Percentiles rank a stretch among this genome's conserved stretches.
These are phyloP conservation scores for Tapirus indicus DNA, from an alignment of 2,797 vertebrate species.

Conservation along the genomic window DNA sequence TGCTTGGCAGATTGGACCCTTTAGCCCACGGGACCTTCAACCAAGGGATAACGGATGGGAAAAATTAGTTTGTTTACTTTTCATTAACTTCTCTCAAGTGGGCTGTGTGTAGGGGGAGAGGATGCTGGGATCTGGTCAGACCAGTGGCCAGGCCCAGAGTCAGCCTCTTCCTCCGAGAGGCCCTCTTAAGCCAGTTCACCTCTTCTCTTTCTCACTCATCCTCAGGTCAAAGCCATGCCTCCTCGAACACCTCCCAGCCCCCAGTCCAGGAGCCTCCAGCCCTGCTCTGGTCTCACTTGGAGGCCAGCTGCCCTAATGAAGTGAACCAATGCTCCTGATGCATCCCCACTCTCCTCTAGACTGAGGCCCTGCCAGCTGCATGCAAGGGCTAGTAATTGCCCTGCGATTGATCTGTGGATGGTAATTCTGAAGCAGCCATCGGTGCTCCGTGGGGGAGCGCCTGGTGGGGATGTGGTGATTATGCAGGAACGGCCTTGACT, in stretches of 20 bases:
- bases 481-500: background rate
- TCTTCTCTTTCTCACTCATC: background rate
- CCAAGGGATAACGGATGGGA: constrained; percentile 30
- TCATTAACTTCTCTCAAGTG: constrained; percentile 49
- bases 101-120: background rate
- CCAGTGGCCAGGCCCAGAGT: background rate
- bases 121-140: background rate
- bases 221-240: background rate
- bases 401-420: constrained; percentile 73
- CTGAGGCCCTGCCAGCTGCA: background rate
- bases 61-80: constrained; percentile 70
- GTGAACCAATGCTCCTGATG: background rate
- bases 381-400: constrained; percentile 68
- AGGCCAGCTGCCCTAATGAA: background rate
- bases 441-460: background rate
- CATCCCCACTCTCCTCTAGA: background rate
- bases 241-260: background rate
- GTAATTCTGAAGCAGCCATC: constrained; percentile 74
- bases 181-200: background rate
- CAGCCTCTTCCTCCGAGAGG: background rate
- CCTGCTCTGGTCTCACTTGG: background rate
- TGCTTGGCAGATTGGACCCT: constrained; percentile 22
- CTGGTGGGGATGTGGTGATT: background rate
- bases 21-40: background rate
- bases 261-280: background rate